These are phyloP conservation scores for Microtus californicus DNA, from an alignment of 2,797 vertebrate species.

Conservation along the genomic window DNA sequence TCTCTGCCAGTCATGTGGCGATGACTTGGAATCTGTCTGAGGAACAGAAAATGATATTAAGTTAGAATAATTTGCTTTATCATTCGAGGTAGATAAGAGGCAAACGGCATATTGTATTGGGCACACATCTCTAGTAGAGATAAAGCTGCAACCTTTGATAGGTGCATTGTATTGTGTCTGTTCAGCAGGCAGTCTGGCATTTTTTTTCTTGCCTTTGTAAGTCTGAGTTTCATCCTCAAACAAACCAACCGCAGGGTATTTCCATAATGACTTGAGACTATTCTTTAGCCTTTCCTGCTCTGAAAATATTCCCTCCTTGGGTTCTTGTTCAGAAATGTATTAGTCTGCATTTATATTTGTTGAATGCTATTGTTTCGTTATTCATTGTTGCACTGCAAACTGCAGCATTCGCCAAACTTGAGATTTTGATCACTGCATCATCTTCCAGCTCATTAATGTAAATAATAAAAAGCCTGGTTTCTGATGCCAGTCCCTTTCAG, in stretches of 20 bases:
- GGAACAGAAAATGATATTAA: slow-evolving; percentile 61
- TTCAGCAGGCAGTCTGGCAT: slow-evolving; percentile 63
- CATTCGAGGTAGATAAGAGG: slow-evolving; percentile 74
- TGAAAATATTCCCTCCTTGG: slow-evolving; percentile 63
- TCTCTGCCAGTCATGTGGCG: slow-evolving; percentile 67
- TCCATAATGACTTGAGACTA: slow-evolving; percentile 68
- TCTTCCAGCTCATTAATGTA: slow-evolving; percentile 82
- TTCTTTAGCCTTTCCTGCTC: slow-evolving; percentile 56
- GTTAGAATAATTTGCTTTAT: slow-evolving; percentile 75
- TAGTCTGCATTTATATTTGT: slow-evolving; percentile 70
- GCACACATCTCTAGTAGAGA: slow-evolving; percentile 73
- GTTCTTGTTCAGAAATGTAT: slow-evolving; percentile 67
- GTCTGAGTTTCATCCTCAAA: slow-evolving; percentile 65
- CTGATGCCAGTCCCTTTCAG: slow-evolving; percentile 55
- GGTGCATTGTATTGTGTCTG: slow-evolving; percentile 62
- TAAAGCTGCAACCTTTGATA: slow-evolving; percentile 75
- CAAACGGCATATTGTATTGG: slow-evolving; percentile 73
- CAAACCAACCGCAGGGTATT: slow-evolving; percentile 74
- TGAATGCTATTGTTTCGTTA: slow-evolving; percentile 72
- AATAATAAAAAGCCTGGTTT: slow-evolving; percentile 78
- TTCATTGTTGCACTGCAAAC: slow-evolving; percentile 70
- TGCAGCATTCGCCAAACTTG: slow-evolving; percentile 71
- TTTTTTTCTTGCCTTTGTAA: slow-evolving; percentile 57
- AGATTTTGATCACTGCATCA: slow-evolving; percentile 70
- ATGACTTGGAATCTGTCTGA: slow-evolving; percentile 35